Percentiles rank a stretch among this genome's conserved stretches.
phyloP scores from a whole-genome alignment of 1,140 invertebrate genomes.

The Cataglyphis hispanica region DNA sequence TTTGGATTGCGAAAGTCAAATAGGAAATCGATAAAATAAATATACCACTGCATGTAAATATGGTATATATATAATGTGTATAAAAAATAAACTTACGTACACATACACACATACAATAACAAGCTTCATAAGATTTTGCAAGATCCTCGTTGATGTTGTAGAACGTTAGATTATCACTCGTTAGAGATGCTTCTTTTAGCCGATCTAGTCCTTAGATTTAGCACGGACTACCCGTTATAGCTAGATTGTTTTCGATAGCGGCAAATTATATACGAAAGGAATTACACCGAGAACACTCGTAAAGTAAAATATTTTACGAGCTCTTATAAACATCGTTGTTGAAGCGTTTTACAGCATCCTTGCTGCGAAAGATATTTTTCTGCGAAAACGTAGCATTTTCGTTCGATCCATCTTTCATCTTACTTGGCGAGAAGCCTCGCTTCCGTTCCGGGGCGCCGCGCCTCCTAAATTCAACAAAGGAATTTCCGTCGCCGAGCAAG shows the following conservation, averaged over 20 bases:
- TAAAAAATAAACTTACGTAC: neutral
- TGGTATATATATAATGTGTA: constrained; percentile 23
- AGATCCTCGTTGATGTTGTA: constrained; percentile 67
- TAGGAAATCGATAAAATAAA: constrained; percentile 45
- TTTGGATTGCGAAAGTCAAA: constrained; percentile 52
- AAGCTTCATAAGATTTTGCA: constrained; percentile 6
- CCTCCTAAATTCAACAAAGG: constrained; percentile 30
- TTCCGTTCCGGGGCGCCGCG: constrained; percentile 22
- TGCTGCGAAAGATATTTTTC: neutral
- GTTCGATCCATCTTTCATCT: constrained; percentile 25
- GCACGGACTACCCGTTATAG: constrained; percentile 29
- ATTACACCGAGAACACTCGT: constrained; percentile 25
- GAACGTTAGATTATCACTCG: constrained; percentile 39
- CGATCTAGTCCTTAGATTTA: constrained; percentile 63
- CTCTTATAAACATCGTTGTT: neutral
- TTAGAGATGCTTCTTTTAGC: constrained; percentile 62
- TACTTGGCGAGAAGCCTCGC: constrained; percentile 21
- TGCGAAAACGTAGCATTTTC: neutral
- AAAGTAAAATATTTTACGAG: neutral
- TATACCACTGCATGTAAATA: constrained; percentile 41
- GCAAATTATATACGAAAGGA: constrained; percentile 8
- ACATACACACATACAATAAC: neutral
- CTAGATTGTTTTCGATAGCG: constrained; percentile 50
- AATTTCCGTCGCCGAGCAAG: constrained; percentile 26
- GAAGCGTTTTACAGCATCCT: no score